A percentile compares a stretch with the other conserved stretches of the same genome.
Conservation (phyloP, 2,888 invertebrate species). For the Sarcophaga carnaria region DNA sequence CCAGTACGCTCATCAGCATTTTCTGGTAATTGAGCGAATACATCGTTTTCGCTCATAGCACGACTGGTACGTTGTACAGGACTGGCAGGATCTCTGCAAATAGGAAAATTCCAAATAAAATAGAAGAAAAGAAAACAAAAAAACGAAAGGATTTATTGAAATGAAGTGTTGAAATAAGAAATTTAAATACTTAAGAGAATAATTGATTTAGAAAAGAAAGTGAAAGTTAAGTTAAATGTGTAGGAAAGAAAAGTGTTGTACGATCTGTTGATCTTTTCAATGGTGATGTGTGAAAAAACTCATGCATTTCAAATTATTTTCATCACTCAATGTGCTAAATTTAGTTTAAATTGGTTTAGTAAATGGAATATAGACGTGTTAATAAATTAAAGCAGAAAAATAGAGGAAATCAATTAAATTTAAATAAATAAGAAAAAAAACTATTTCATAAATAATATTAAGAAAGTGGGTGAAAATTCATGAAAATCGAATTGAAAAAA, state of each 20-base stretch:
- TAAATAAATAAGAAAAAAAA: too few species aligned
- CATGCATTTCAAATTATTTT: background rate
- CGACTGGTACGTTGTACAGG: slow-evolving; percentile 79
- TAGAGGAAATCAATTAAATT: too few species aligned
- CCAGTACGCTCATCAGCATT: slow-evolving; percentile 83
- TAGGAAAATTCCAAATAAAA: background rate
- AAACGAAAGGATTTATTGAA: background rate
- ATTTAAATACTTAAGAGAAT: background rate
- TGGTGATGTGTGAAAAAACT: background rate
- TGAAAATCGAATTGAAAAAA: background rate
- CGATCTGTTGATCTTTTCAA: too few species aligned
- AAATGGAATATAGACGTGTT: background rate
- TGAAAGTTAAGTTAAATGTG: background rate
- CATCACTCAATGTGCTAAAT: background rate
- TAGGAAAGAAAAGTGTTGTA: too few species aligned
- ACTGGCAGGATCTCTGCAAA: slow-evolving; percentile 79
- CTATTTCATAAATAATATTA: background rate
- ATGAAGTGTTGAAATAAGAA: background rate
- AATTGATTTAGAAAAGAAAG: slow-evolving; percentile 3
- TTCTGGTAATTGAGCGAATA: slow-evolving; percentile 83
- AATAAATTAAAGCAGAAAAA: background rate
- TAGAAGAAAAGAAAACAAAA: too few species aligned
- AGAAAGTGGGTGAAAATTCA: background rate
- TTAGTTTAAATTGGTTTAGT: background rate
- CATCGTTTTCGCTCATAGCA: slow-evolving; percentile 82